Base-by-base conservation (phyloP, 1,140 invertebrate genomes). In the Hypsibius dujardini region DNA sequence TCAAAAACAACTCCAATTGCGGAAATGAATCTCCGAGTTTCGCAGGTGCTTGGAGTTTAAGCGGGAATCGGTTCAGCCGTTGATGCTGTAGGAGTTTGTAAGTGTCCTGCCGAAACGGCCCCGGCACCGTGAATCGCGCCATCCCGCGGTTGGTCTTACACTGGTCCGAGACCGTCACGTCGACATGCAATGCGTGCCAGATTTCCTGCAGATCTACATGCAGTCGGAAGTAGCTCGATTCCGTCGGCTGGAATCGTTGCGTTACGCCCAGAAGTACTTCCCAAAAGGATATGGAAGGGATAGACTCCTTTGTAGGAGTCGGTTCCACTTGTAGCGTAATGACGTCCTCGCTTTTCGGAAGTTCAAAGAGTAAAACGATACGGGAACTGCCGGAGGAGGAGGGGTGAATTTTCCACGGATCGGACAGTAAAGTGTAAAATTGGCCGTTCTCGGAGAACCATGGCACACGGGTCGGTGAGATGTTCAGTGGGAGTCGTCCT, bases 1-100 rank as follows among this genome's bases (percentile, higher is more conserved):
- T 42, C 62, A 67, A 3, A 42, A 67, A 67, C 42, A 67, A 42
- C 42, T 67, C 62, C 62, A 67, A 56, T n/a, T 7, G n/a, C n/a
- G n/a, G n/a, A n/a, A n/a, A n/a, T n/a, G n/a, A n/a, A n/a, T n/a
- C 62, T 3, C 62, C 7, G 42, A 3, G 7, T 42, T 7, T 14
- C 62, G 42, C 62, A 3, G 62, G 7, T 3, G 7, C 3, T 42
- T 67, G 62, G 7, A 67, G 42, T 42, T 67, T 67, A 12, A 67
- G 42, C 3, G 62, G 7, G 45, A 67, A 67, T 67, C 62, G 7
- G 42, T 3, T 67, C 7, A 14, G 7, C 42, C 42, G 3, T 42
- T 12, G 45, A 67, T 67, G 12, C 62, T 14, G 62, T 42, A 7
- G 7, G 7, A 3, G 7, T n/a, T n/a, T n/a, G 62, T 67, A 67